Evolutionary conservation across 2,797 vertebrate genomes (phyloP).

Genomic region (Parauchenoglanis punctatus): DNA sequence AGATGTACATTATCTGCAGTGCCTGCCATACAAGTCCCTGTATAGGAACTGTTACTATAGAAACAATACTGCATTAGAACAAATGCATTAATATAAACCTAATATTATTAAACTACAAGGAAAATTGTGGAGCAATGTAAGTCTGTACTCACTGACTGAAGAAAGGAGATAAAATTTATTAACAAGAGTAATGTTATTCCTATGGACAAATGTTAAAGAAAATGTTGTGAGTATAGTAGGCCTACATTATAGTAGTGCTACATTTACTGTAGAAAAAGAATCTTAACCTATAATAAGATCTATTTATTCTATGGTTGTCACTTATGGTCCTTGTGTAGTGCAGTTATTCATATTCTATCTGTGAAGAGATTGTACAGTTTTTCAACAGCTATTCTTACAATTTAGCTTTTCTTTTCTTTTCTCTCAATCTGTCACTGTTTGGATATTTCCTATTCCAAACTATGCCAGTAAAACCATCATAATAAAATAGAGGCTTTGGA

Average conservation of each 20-base stretch:
- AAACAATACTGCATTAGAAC: not conserved
- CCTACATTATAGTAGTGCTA: not conserved
- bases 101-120: not conserved
- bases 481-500: not conserved
- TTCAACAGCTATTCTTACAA: not conserved
- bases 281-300: not conserved
- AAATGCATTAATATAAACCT: not conserved
- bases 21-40: not conserved
- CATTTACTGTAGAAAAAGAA: not conserved
- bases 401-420: not conserved
- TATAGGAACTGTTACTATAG: not conserved
- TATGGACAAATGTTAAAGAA: not conserved
- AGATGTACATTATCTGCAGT: not conserved
- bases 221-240: not conserved
- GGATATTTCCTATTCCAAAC: not conserved
- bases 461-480: not conserved
- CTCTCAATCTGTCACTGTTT: not conserved
- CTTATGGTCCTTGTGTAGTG: not conserved
- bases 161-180: not conserved
- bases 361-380: not conserved
- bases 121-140: not conserved
- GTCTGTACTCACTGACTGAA: not conserved
- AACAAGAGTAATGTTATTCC: not conserved
- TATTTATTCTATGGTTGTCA: not conserved
- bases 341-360: not conserved